These are phyloP conservation scores for Parapsyche elsis DNA, from an alignment of 1,140 invertebrate species.

Conservation along the genomic window DNA sequence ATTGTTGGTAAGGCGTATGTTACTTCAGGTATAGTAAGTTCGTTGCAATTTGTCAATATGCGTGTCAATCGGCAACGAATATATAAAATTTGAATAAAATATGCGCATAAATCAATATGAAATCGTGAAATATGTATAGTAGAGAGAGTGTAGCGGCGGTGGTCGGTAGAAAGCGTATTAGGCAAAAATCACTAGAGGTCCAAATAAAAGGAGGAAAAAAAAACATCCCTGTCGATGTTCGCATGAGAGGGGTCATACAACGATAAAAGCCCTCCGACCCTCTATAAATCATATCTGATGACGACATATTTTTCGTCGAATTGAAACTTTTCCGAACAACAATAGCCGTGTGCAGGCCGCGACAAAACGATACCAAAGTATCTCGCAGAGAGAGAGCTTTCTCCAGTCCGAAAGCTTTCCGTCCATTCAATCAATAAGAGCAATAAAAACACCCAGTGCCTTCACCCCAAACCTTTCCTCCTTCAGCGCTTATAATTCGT, in stretches of 20 bases:
- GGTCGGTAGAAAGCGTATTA: slow-evolving; percentile 18
- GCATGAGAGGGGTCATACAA: not conserved
- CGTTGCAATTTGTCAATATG: no score
- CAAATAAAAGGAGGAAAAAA: slow-evolving; percentile 3
- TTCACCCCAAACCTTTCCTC: not conserved
- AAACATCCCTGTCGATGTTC: slow-evolving; percentile 7
- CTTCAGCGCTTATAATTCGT: slow-evolving; percentile 4
- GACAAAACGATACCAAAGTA: slow-evolving; percentile 7
- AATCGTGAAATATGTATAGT: not conserved
- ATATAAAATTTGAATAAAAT: no score
- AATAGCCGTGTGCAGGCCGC: slow-evolving; percentile 4
- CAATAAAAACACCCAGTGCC: slow-evolving; percentile 40
- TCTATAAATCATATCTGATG: slow-evolving; percentile 51
- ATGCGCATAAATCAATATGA: not conserved
- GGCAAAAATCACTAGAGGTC: slow-evolving; percentile 26
- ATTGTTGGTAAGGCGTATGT: no score
- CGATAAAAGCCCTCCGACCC: slow-evolving; percentile 40
- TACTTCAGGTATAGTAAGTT: no score
- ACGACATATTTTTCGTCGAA: slow-evolving; percentile 46
- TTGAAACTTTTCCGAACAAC: slow-evolving; percentile 43
- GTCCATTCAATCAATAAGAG: slow-evolving; percentile 46
- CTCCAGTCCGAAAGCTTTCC: not conserved
- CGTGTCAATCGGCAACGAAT: no score
- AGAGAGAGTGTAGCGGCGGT: not conserved
- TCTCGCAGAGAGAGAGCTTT: not conserved